phyloP scores from a whole-genome alignment of 2,888 invertebrate species.

The Heterodera filipjevi region DNA sequence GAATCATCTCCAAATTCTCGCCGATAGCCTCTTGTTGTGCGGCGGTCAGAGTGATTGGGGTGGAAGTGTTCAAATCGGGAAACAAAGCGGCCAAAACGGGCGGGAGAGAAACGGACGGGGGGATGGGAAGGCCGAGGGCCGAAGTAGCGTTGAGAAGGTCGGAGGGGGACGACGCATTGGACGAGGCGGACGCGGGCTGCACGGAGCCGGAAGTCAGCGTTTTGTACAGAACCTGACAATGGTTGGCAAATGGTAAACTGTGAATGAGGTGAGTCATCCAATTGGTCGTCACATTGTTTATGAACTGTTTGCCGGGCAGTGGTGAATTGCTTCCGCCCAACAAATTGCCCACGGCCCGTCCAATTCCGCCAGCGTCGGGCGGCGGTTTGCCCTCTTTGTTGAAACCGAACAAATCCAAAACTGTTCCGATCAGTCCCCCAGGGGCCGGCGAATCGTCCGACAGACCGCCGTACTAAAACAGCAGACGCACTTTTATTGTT shows the following conservation, averaged over 20 bases:
- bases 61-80: constrained; percentile 40
- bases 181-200: constrained; percentile 40
- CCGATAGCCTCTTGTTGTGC: constrained; percentile 62
- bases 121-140: neutral
- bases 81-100: constrained; percentile 2
- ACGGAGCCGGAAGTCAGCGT: constrained; percentile 60
- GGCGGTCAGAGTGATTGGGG: constrained; percentile 46
- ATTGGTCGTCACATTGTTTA: constrained; percentile 54
- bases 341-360: constrained; percentile 56
- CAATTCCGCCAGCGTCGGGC: constrained; percentile 52
- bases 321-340: constrained; percentile 61
- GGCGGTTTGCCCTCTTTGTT: constrained; percentile 54
- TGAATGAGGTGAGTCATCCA: neutral
- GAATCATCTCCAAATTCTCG: constrained; percentile 64
- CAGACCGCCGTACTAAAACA: constrained; percentile 56
- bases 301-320: constrained; percentile 58
- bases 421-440: constrained; percentile 62
- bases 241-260: neutral
- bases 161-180: constrained; percentile 30
- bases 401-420: constrained; percentile 60
- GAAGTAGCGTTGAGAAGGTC: constrained; percentile 9
- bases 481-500: no score
- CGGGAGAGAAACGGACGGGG: constrained; percentile 2
- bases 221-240: constrained; percentile 55
- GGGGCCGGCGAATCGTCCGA: constrained; percentile 57